These are phyloP conservation scores for Lasioglossum zephyrum DNA, from an alignment of 2,888 invertebrate species.

Conservation along the genomic window DNA sequence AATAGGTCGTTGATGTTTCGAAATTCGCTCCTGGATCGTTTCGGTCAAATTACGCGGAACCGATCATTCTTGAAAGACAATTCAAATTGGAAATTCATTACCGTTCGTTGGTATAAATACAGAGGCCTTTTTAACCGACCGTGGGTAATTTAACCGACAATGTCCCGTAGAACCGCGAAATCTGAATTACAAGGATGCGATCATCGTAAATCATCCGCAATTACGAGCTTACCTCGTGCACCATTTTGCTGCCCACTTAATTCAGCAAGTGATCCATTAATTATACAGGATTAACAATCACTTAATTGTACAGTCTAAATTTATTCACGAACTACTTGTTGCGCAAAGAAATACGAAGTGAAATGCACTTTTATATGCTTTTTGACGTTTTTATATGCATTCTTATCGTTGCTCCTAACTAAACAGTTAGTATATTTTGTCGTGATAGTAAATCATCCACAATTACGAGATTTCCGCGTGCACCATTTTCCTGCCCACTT, in stretches of 20 bases:
- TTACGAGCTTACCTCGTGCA: background rate
- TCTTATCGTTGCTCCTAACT: too few species aligned
- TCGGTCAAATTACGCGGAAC: background rate
- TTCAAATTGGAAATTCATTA: conserved; percentile 11
- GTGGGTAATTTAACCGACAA: conserved; percentile 16
- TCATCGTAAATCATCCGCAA: background rate
- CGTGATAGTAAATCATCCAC: background rate
- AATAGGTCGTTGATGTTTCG: conserved; percentile 26
- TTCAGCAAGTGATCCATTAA: background rate
- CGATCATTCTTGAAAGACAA: background rate
- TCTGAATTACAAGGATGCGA: background rate
- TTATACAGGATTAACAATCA: too few species aligned
- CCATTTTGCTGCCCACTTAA: background rate
- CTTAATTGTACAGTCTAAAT: too few species aligned
- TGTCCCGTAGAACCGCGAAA: too few species aligned
- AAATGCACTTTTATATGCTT: too few species aligned
- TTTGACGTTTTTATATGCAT: too few species aligned
- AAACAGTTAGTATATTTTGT: too few species aligned
- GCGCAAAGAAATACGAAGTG: too few species aligned
- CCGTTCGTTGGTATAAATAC: conserved; percentile 28
- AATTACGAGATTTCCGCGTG: background rate
- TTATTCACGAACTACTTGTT: too few species aligned
- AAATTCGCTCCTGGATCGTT: background rate
- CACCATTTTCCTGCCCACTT: background rate
- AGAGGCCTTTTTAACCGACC: conserved; percentile 44